Conservation (phyloP, 2,797 vertebrate genomes). For the Hyperoplus lanceolatus region DNA sequence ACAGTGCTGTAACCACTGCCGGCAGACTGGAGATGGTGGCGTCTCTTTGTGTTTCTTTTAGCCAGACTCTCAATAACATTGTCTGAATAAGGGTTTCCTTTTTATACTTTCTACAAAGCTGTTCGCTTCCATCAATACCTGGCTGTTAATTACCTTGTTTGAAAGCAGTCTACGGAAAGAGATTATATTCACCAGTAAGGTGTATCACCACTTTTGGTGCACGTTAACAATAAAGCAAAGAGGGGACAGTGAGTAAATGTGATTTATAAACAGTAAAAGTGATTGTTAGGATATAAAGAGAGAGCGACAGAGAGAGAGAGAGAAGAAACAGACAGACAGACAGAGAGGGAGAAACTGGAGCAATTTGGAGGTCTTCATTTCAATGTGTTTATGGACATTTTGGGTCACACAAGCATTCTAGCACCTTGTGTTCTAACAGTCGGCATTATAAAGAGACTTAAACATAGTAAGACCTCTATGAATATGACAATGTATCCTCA, state of each 20-base stretch:
- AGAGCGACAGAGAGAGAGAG: too few relatives aligned
- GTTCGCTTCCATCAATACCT: constrained; percentile 49
- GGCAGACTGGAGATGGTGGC: constrained; percentile 73
- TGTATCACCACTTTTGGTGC: background rate
- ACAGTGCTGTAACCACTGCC: constrained; percentile 37
- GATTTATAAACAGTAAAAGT: background rate
- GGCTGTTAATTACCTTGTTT: constrained; percentile 26
- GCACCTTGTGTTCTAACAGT: background rate
- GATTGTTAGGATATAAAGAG: too few relatives aligned
- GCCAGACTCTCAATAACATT: constrained; percentile 67
- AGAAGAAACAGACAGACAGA: too few relatives aligned
- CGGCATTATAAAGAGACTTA: background rate
- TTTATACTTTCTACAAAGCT: constrained; percentile 13
- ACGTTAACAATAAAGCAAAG: background rate
- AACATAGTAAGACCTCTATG: background rate
- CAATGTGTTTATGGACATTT: background rate
- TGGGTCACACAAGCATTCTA: background rate
- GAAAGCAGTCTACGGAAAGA: constrained; percentile 17
- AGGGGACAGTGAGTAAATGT: background rate
- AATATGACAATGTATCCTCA: background rate
- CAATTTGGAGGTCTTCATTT: background rate
- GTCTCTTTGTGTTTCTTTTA: constrained; percentile 71
- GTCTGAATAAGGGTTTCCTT: constrained; percentile 45
- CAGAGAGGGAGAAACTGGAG: too few relatives aligned
- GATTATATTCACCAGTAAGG: constrained; percentile 25